Conservation (phyloP, 2,797 vertebrate genomes). For the Paedocypris micromegethes region DNA sequence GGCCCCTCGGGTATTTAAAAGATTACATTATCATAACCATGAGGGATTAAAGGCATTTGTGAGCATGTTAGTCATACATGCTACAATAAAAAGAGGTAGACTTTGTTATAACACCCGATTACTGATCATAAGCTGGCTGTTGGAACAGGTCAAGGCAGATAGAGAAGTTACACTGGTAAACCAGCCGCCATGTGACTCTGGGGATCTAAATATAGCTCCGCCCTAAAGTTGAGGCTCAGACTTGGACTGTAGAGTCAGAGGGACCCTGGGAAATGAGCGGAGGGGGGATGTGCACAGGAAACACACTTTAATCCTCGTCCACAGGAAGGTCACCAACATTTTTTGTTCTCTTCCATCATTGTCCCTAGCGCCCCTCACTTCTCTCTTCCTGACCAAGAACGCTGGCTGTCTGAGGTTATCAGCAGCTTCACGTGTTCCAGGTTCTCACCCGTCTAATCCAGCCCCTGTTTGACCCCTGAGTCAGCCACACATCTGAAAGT, state of each 20-base stretch:
- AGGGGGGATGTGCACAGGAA: slow-evolving; percentile 58
- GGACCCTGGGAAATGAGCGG: slow-evolving; percentile 65
- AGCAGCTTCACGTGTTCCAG: slow-evolving; percentile 21
- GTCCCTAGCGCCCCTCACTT: slow-evolving; percentile 12
- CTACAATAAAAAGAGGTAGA: too few species aligned
- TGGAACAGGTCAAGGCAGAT: slow-evolving; percentile 11
- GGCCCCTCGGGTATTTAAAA: too few species aligned
- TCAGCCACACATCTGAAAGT: slow-evolving; percentile 3
- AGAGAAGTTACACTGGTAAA: slow-evolving; percentile 21
- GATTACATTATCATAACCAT: too few species aligned
- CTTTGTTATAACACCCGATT: slow-evolving; percentile 1
- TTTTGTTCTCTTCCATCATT: slow-evolving; percentile 39
- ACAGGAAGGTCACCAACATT: slow-evolving; percentile 43
- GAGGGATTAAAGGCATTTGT: too few species aligned
- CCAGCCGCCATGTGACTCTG: slow-evolving; percentile 34
- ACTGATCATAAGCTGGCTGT: slow-evolving; percentile 17
- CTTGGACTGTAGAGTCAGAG: slow-evolving; percentile 56
- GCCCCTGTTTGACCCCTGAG: slow-evolving; percentile 29
- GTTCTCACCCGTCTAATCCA: slow-evolving; percentile 24
- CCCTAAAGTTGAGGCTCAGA: slow-evolving; percentile 30
- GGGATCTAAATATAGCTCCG: slow-evolving; percentile 41
- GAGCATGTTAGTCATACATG: too few species aligned
- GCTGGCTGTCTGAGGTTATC: slow-evolving; percentile 37
- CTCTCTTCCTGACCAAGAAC: slow-evolving; percentile 26
- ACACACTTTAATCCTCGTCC: slow-evolving; percentile 63